These are phyloP conservation scores for Rousettus madagascariensis DNA, from an alignment of 2,797 vertebrate species.

Conservation along the genomic window DNA sequence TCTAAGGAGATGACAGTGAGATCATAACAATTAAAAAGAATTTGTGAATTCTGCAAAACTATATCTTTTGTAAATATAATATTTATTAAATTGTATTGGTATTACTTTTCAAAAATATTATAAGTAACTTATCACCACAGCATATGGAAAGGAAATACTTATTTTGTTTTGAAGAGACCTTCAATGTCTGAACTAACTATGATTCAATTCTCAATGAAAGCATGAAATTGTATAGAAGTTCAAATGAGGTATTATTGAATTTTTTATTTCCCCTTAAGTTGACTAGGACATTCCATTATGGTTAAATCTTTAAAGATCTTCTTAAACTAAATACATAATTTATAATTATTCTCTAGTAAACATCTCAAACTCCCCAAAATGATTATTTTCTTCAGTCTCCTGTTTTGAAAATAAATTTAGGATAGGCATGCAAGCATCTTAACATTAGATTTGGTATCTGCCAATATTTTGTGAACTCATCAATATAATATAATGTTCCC, in stretches of 20 bases:
- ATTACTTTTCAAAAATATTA: conserved; percentile 73
- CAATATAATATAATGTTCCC: conserved; percentile 75
- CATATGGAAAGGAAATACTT: conserved; percentile 55
- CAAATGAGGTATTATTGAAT: conserved; percentile 26
- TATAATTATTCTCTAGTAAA: neutral
- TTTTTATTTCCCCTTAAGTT: conserved; percentile 60
- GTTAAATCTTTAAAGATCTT: conserved; percentile 48
- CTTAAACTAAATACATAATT: conserved; percentile 27
- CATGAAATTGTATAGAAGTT: conserved; percentile 53
- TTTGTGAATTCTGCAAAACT: conserved; percentile 32
- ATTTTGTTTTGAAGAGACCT: conserved; percentile 2
- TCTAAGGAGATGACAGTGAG: conserved; percentile 39
- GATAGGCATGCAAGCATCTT: conserved; percentile 42
- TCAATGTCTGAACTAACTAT: conserved; percentile 35
- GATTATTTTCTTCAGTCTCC: conserved; percentile 1
- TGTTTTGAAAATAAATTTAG: conserved; percentile 60
- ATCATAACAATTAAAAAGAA: neutral
- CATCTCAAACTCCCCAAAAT: neutral
- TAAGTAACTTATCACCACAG: conserved; percentile 53
- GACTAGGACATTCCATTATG: neutral
- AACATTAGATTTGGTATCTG: conserved; percentile 49
- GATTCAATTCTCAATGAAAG: neutral
- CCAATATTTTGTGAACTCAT: conserved; percentile 74
- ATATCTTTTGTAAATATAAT: conserved; percentile 58
- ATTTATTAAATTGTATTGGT: conserved; percentile 78